Base-by-base conservation (phyloP, 2,797 vertebrate genomes). In the Emydoidea blandingii region DNA sequence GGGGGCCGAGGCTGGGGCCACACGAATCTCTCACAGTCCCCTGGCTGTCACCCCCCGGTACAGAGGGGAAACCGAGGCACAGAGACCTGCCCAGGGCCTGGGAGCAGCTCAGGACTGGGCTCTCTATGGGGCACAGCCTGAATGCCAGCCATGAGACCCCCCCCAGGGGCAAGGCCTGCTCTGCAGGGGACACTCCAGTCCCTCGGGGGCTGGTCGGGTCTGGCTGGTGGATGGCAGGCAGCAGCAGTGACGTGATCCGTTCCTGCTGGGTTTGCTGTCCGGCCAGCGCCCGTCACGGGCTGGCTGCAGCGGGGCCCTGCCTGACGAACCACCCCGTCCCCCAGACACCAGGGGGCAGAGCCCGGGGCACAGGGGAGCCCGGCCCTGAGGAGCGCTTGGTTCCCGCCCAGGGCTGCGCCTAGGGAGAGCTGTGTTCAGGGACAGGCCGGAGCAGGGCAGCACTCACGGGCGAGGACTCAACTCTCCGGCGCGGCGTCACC, bases 381-480 rank as follows among this genome's bases (percentile, higher is more conserved):
- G 65, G 65, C 4, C 8, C 62, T 68, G 19, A 9, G 34, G 18
- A 6, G 59, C 1, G 31, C 59, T n/a, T 7, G 31, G 59, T 72
- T 12, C 68, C 68, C 23, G 4, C 68, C 37, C 21, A 5, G 59
- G 34, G 62, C 62, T 37, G 65, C 1, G 10, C n/a, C 5, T 37
- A 23, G 65, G n/a, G n/a, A 23, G n/a, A 23, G 65, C n/a, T 5
- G n/a, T 23, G 65, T 21, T 37, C 9, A 10, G n/a, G 19, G 5
- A 11, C 65, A 11, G 65, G 57, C 57, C 1, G 34, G 65, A 10
- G 65, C n/a, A 23, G 12, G 18, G 18, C 12, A 23, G 12, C 91
- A 98, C 99, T 97, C 98, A 99, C 99, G 0, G 98, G 99, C 0
- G 98, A 98, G 94, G 99, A 98, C 97, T 99, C 99, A 0, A 98